These are phyloP conservation scores for Netelia fuscicornis DNA, from an alignment of 2,888 invertebrate genomes.

Conservation along the genomic window DNA sequence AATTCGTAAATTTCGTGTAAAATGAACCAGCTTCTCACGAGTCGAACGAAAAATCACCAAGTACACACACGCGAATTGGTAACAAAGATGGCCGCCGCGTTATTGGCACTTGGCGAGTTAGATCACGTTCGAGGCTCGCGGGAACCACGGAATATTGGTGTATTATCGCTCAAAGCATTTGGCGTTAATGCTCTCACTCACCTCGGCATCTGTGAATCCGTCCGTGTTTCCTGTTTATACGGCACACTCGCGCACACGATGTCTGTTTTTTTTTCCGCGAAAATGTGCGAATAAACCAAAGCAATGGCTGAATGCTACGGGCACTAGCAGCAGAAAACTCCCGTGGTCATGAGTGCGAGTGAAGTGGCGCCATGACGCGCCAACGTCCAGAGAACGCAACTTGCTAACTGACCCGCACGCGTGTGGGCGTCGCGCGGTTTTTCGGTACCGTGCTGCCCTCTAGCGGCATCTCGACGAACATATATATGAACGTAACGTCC, in stretches of 20 bases:
- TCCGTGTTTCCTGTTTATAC: constrained; percentile 23
- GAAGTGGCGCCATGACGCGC: constrained; percentile 75
- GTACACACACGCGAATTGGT: constrained; percentile 76
- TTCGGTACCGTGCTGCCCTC: constrained; percentile 49
- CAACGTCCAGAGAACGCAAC: neutral
- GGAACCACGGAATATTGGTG: constrained; percentile 65
- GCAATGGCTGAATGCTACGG: constrained; percentile 79
- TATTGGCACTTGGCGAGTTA: constrained; percentile 71
- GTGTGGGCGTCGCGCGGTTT: neutral
- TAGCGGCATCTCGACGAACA: constrained; percentile 2
- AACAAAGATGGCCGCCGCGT: constrained; percentile 81
- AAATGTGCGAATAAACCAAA: constrained; percentile 71
- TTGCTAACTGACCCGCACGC: neutral
- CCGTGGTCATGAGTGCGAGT: constrained; percentile 67
- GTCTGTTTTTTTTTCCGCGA: constrained; percentile 36
- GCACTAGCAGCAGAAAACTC: constrained; percentile 77
- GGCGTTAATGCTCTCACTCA: constrained; percentile 55
- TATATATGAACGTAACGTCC: neutral
- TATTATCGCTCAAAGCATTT: constrained; percentile 17
- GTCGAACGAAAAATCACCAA: constrained; percentile 48
- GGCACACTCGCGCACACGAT: constrained; percentile 43
- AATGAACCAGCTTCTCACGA: neutral
- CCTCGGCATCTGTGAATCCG: constrained; percentile 68
- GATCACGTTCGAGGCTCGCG: constrained; percentile 50
- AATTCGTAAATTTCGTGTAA: too few species aligned